Percentiles rank a stretch among this genome's conserved stretches.
These are phyloP conservation scores for Epistrophella euchroma DNA, from an alignment of 2,888 invertebrate genomes.

Conservation along the genomic window DNA sequence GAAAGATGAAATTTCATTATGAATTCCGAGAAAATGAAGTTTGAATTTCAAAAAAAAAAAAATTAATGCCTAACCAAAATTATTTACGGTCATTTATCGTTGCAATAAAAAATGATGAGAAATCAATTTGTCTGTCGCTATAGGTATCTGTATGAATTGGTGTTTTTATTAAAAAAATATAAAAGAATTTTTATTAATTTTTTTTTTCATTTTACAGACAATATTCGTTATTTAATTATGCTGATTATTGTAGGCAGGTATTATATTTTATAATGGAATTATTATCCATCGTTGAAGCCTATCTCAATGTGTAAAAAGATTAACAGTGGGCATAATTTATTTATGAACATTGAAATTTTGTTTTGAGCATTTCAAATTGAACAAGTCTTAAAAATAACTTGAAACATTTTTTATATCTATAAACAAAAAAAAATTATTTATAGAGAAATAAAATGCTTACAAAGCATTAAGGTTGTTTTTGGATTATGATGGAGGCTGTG, in stretches of 20 bases:
- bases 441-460: constrained; percentile 31
- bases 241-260: not conserved
- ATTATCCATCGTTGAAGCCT: not conserved
- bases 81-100: constrained; percentile 24
- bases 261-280: not conserved
- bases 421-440: constrained; percentile 18
- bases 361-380: constrained; percentile 13
- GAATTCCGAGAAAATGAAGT: not conserved
- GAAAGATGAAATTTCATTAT: constrained; percentile 27
- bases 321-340: constrained; percentile 23
- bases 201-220: not conserved
- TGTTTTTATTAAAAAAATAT: constrained; percentile 6
- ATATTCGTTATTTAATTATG: constrained; percentile 5
- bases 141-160: not conserved
- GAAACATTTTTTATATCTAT: not conserved
- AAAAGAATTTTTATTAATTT: constrained; percentile 1
- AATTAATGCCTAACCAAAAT: constrained; percentile 1
- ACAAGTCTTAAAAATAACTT: constrained; percentile 19
- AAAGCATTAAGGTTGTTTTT: constrained; percentile 2
- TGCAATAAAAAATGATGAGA: constrained; percentile 33
- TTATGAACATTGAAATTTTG: constrained; percentile 6
- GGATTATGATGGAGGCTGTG: not conserved
- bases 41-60: not conserved
- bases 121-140: constrained; percentile 33
- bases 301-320: constrained; percentile 25